A percentile compares a stretch with the other conserved stretches of the same genome.
phyloP scores from a whole-genome alignment of 2,797 vertebrate genomes.

The Pelodytes ibericus region DNA sequence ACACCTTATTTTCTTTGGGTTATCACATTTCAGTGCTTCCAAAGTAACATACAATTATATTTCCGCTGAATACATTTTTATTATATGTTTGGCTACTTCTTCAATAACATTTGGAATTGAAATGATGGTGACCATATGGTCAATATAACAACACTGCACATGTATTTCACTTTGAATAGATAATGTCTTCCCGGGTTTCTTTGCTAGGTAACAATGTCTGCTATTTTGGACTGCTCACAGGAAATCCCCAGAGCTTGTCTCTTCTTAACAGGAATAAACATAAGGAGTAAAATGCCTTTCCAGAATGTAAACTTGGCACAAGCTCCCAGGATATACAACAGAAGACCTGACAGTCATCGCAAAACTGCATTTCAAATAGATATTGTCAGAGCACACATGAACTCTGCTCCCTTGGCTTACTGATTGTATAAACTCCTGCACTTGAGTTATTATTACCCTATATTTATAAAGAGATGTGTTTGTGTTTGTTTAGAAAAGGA shows the following conservation, averaged over 20 bases:
- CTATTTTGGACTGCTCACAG: conserved; percentile 36
- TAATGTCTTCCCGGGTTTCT: conserved; percentile 43
- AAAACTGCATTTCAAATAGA: conserved; percentile 68
- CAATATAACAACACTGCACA: conserved; percentile 35
- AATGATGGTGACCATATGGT: conserved; percentile 51
- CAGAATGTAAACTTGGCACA: conserved; percentile 72
- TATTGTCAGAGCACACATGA: conserved; percentile 56
- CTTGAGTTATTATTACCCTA: conserved; percentile 68
- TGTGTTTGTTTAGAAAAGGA: conserved; percentile 71
- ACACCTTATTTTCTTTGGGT: conserved; percentile 11
- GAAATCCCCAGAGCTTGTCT: conserved; percentile 61
- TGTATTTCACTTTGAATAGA: conserved; percentile 41
- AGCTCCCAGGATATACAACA: conserved; percentile 67
- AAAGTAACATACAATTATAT: conserved; percentile 45
- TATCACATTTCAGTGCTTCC: conserved; percentile 32
- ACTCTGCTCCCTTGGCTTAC: conserved; percentile 62
- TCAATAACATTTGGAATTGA: conserved; percentile 45
- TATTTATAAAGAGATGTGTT: conserved; percentile 70
- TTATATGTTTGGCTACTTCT: conserved; percentile 45
- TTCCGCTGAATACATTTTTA: conserved; percentile 47
- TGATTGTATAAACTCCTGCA: conserved; percentile 67
- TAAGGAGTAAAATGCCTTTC: conserved; percentile 61
- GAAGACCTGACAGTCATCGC: conserved; percentile 70
- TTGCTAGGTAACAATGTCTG: conserved; percentile 19
- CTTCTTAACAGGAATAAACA: conserved; percentile 63